These are phyloP conservation scores for Zygogramma bicolorata DNA, from an alignment of 2,888 invertebrate species.

Conservation along the genomic window DNA sequence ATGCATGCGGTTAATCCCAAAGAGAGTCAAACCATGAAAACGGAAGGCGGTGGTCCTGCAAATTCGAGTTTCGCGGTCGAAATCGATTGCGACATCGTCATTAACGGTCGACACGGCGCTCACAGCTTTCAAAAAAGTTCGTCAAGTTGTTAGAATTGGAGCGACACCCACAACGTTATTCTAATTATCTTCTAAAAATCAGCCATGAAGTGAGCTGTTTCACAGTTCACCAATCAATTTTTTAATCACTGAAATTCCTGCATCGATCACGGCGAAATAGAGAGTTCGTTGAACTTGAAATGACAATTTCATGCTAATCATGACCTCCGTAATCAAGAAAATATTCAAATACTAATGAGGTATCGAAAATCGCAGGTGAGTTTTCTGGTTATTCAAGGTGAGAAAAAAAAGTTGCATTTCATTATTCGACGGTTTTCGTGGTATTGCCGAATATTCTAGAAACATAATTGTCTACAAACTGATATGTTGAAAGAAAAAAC, in stretches of 20 bases:
- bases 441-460: no score
- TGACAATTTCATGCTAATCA: background rate
- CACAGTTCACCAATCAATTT: background rate
- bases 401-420: background rate
- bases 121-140: background rate
- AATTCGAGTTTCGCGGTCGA: background rate
- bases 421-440: background rate
- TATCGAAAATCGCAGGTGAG: background rate
- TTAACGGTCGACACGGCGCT: background rate
- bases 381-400: background rate
- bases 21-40: background rate
- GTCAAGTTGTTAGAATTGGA: background rate
- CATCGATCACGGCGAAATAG: background rate
- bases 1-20: background rate
- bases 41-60: no score
- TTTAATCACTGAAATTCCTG: background rate
- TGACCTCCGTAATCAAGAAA: background rate
- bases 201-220: background rate
- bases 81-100: background rate
- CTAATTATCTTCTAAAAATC: background rate
- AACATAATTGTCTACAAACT: no score
- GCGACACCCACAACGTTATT: slow-evolving; percentile 6
- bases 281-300: background rate
- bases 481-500: no score
- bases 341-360: background rate